A percentile compares a stretch with the other conserved stretches of the same genome.
Evolutionary conservation across 2,113 vertebrate species (phyloP).

Genomic region (Entomyzon cyanotis): DNA sequence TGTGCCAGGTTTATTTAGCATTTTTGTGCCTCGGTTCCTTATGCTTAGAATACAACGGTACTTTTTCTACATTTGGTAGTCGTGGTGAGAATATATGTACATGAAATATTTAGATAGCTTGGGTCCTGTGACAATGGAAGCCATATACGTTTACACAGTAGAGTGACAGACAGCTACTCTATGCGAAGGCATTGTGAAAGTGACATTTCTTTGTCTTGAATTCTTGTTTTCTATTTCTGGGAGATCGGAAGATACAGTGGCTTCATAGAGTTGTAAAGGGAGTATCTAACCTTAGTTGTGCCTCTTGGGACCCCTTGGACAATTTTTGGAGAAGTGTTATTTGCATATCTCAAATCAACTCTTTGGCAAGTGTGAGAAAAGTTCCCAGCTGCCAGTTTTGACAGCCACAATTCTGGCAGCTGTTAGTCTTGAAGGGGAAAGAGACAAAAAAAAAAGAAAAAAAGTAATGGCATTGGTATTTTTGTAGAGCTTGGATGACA

Average conservation of each 20-base stretch:
- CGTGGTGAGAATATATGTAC: neutral
- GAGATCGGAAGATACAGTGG: neutral
- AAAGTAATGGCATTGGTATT: slow-evolving; percentile 21
- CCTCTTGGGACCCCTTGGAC: slow-evolving; percentile 50
- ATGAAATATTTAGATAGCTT: neutral
- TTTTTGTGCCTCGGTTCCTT: neutral
- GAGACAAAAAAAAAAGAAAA: neutral
- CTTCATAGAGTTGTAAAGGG: slow-evolving; percentile 16
- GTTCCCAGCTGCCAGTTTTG: slow-evolving; percentile 63
- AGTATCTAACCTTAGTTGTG: slow-evolving; percentile 20
- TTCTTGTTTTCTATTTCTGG: slow-evolving; percentile 56
- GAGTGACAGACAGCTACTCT: slow-evolving; percentile 36
- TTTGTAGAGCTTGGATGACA: slow-evolving; percentile 33
- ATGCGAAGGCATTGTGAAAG: slow-evolving; percentile 13
- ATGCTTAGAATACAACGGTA: neutral
- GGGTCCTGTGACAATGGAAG: neutral
- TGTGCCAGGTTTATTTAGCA: neutral
- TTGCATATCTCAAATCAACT: slow-evolving; percentile 63
- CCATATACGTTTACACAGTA: neutral
- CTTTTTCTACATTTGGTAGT: neutral
- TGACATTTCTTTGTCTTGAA: slow-evolving; percentile 42
- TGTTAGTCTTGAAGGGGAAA: slow-evolving; percentile 33
- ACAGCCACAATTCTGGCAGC: slow-evolving; percentile 56
- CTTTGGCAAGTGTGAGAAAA: slow-evolving; percentile 51
- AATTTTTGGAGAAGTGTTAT: slow-evolving; percentile 47